Percentiles rank a stretch among this genome's conserved stretches.
Evolutionary conservation across 1,140 invertebrate species (phyloP).

Genomic region (Reticulitermes speratus): DNA sequence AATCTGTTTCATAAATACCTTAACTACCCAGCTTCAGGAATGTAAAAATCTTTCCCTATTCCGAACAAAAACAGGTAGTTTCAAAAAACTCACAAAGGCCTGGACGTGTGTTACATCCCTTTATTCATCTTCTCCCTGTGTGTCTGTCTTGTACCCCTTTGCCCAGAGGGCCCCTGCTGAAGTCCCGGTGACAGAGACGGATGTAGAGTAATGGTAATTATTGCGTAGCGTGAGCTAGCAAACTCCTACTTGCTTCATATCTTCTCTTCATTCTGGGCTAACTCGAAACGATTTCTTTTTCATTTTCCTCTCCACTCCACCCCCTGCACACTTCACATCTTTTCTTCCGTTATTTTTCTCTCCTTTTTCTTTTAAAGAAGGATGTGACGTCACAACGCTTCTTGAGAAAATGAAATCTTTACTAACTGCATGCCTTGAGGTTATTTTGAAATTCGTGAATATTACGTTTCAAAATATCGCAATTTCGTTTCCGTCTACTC

Average conservation of each 20-base stretch:
- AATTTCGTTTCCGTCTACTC: too few relatives aligned
- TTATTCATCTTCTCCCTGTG: background rate
- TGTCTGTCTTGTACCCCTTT: background rate
- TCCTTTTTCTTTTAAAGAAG: background rate
- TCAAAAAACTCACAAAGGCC: background rate
- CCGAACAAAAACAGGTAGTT: background rate
- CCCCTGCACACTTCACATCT: background rate
- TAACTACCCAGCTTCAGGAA: background rate
- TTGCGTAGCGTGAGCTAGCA: background rate
- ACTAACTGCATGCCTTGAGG: too few relatives aligned
- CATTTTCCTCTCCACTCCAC: background rate
- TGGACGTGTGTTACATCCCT: background rate
- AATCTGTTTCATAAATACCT: too few relatives aligned
- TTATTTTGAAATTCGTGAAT: too few relatives aligned
- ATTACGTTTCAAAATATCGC: too few relatives aligned
- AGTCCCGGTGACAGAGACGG: background rate
- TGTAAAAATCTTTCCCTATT: background rate
- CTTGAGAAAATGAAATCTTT: background rate
- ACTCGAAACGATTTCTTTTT: background rate
- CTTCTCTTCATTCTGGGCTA: background rate
- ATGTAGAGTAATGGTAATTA: background rate
- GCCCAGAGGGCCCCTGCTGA: background rate
- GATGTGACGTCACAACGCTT: background rate
- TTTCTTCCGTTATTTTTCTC: background rate
- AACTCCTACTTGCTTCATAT: background rate